phyloP scores from a whole-genome alignment of 2,797 vertebrate species.

The Spinibarbus caldwelli region DNA sequence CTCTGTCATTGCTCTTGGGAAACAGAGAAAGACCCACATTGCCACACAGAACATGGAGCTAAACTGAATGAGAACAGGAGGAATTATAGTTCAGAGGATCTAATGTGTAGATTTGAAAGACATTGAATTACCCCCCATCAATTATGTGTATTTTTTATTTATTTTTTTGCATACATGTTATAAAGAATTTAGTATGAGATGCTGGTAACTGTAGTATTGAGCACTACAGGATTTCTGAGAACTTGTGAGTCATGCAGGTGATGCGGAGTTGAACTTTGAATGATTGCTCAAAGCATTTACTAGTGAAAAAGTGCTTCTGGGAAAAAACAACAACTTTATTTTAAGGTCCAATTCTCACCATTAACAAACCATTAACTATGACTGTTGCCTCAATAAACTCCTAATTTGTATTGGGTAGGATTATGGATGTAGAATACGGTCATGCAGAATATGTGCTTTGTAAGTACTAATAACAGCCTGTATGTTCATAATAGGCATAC shows the following conservation, averaged over 20 bases:
- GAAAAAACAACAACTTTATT: no score
- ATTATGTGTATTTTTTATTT: not conserved
- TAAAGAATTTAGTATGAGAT: not conserved
- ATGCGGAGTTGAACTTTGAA: constrained; percentile 17
- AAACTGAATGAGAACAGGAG: constrained; percentile 1
- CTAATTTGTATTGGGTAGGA: no score
- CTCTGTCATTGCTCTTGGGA: constrained; percentile 44
- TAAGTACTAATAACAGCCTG: no score
- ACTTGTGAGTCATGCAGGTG: not conserved
- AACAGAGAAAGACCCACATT: constrained; percentile 9
- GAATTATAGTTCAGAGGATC: not conserved
- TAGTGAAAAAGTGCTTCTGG: not conserved
- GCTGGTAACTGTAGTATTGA: not conserved
- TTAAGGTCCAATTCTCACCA: no score
- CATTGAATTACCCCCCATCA: not conserved
- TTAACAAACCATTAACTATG: no score
- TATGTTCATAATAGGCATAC: no score
- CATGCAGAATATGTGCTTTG: no score
- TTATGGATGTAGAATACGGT: no score
- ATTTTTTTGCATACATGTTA: not conserved
- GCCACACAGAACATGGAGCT: constrained; percentile 21
- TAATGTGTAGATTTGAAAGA: constrained; percentile 5
- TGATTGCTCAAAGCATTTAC: constrained; percentile 18
- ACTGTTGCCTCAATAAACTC: no score
- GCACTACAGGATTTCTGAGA: constrained; percentile 7